Percentiles rank a stretch among this genome's conserved stretches.
Conservation (phyloP, 2,113 vertebrate genomes). For the Centropus unirufus region DNA sequence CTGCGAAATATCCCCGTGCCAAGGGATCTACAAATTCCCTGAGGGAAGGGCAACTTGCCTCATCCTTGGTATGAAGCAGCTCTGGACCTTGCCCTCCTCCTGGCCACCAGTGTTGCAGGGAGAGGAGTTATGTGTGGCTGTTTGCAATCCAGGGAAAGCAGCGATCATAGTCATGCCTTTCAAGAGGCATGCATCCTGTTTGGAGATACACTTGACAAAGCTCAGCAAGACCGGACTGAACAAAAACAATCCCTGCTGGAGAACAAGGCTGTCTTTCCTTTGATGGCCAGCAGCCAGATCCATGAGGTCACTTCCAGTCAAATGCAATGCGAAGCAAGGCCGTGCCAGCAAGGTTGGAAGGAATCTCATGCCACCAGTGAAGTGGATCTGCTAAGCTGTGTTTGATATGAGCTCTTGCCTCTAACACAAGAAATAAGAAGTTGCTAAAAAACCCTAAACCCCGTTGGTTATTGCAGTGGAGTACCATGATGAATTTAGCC, state of each 20-base stretch:
- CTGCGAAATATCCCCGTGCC: not conserved
- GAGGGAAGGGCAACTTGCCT: not conserved
- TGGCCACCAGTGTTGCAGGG: constrained; percentile 5
- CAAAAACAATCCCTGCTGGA: constrained; percentile 70
- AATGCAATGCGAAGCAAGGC: constrained; percentile 30
- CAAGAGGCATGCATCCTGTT: constrained; percentile 69
- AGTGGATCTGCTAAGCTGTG: not conserved
- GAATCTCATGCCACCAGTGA: constrained; percentile 14
- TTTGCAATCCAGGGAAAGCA: constrained; percentile 38
- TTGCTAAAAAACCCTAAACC: not conserved
- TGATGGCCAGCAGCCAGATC: constrained; percentile 66
- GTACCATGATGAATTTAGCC: not conserved
- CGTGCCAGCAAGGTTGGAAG: not conserved
- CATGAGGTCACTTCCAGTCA: constrained; percentile 66
- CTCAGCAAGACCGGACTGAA: constrained; percentile 62
- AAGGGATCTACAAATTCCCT: not conserved
- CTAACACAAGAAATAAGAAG: not conserved
- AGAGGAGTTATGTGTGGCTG: constrained; percentile 3
- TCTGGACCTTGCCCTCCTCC: constrained; percentile 27
- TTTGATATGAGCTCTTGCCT: not conserved
- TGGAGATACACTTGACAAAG: constrained; percentile 69
- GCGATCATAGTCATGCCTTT: constrained; percentile 39
- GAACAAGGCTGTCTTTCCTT: constrained; percentile 64
- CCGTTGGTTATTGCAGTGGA: not conserved
- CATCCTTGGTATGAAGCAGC: not conserved